A percentile compares a stretch with the other conserved stretches of the same genome.
These are phyloP conservation scores for Lasioglossum leucozonium DNA, from an alignment of 2,888 invertebrate genomes.

Conservation along the genomic window DNA sequence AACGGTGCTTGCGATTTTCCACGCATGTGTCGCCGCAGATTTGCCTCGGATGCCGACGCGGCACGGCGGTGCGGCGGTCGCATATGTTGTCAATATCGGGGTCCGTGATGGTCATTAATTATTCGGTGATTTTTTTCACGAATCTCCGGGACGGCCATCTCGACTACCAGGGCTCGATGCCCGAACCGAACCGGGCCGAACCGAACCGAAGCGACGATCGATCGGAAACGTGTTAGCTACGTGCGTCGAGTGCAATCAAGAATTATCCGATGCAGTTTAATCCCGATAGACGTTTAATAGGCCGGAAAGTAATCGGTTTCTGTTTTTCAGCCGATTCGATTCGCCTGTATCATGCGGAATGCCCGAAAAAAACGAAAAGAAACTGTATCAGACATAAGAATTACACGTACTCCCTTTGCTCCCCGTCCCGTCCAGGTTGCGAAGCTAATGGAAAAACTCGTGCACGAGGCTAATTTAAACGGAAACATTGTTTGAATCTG, in stretches of 20 bases:
- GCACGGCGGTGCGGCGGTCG: constrained; percentile 43
- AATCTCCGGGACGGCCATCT: neutral
- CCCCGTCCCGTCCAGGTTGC: neutral
- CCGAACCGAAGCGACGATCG: constrained; percentile 33
- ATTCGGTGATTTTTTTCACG: constrained; percentile 57
- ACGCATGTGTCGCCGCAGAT: constrained; percentile 77
- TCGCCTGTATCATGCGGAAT: constrained; percentile 1
- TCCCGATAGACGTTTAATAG: constrained; percentile 25
- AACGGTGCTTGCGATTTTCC: constrained; percentile 73
- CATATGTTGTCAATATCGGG: constrained; percentile 71
- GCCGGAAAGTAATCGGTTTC: constrained; percentile 20
- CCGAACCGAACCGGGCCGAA: constrained; percentile 29
- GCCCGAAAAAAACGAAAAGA: neutral
- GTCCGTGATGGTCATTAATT: constrained; percentile 63
- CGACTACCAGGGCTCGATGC: constrained; percentile 34
- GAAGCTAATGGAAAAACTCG: neutral
- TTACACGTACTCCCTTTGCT: neutral
- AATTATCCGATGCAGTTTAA: constrained; percentile 41
- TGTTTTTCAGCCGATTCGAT: constrained; percentile 17
- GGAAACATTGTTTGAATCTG: constrained; percentile 23
- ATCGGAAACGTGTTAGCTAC: constrained; percentile 25
- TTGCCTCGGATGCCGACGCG: constrained; percentile 54
- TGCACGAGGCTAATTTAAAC: constrained; percentile 9
- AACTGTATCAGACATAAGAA: neutral
- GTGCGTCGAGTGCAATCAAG: constrained; percentile 39